phyloP scores from a whole-genome alignment of 2,113 vertebrate species.

The Mungos mungo region DNA sequence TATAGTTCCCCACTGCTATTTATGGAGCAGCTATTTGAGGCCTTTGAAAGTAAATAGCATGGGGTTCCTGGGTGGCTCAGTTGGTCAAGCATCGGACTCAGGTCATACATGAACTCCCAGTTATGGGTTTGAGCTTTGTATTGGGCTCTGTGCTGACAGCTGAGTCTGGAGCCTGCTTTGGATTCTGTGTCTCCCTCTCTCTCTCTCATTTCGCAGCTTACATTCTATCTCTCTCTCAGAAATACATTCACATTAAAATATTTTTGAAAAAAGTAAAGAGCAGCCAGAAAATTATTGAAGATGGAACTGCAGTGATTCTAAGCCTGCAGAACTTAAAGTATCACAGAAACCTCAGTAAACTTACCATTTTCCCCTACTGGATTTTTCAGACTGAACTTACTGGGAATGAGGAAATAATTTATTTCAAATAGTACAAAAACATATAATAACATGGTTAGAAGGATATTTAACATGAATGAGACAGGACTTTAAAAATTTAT shows the following conservation, averaged over 20 bases:
- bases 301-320: neutral
- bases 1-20: neutral
- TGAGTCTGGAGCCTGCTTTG: too few species aligned
- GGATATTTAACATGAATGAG: neutral
- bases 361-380: neutral
- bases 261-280: neutral
- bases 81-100: too few species aligned
- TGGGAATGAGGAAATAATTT: neutral
- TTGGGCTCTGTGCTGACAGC: too few species aligned
- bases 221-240: too few species aligned
- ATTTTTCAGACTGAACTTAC: neutral
- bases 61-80: too few species aligned
- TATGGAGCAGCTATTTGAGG: neutral
- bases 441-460: neutral
- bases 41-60: too few species aligned
- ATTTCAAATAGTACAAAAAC: neutral
- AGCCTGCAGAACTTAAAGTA: neutral
- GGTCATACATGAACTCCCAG: too few species aligned
- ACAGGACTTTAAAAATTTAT: neutral
- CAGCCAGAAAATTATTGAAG: neutral
- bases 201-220: too few species aligned
- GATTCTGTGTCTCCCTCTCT: too few species aligned
- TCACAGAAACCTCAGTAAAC: too few species aligned
- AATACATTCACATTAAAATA: too few species aligned
- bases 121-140: too few species aligned